Conservation (phyloP, 2,797 vertebrate species). For the Euthynnus affinis region DNA sequence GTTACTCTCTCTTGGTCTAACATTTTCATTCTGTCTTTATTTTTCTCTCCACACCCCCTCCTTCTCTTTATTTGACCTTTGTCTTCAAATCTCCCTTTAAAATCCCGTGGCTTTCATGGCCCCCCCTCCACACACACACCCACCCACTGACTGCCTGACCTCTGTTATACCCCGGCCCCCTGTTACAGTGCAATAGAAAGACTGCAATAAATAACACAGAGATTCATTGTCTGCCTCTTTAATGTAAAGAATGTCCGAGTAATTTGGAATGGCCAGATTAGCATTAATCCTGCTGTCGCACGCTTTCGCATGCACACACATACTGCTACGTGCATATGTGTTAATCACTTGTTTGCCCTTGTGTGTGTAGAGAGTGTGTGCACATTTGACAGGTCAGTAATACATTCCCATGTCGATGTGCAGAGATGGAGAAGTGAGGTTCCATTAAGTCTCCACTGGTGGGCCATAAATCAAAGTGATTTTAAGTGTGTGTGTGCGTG, state of each 20-base stretch:
- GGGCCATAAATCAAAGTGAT: conserved; percentile 82
- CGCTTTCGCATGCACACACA: background rate
- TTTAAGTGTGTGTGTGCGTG: conserved; percentile 54
- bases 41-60: background rate
- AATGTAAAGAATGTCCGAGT: conserved; percentile 65
- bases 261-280: conserved; percentile 65
- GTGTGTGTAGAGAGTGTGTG: conserved; percentile 2
- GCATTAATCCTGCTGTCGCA: conserved; percentile 58
- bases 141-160: conserved; percentile 60
- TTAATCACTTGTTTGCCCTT: conserved; percentile 29
- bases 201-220: conserved; percentile 62
- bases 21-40: conserved; percentile 7
- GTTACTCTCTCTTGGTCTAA: background rate
- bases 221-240: conserved; percentile 65
- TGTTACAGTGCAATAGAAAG: conserved; percentile 69
- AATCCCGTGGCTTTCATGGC: conserved; percentile 26
- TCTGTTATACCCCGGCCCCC: conserved; percentile 50
- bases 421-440: conserved; percentile 73
- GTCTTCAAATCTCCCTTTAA: conserved; percentile 49
- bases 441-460: conserved; percentile 80
- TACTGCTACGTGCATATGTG: background rate
- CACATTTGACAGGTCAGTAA: conserved; percentile 55
- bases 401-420: conserved; percentile 72
- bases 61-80: conserved; percentile 45
- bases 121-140: background rate